Conservation (phyloP, 2,113 vertebrate species). For the Myocastor coypus region DNA sequence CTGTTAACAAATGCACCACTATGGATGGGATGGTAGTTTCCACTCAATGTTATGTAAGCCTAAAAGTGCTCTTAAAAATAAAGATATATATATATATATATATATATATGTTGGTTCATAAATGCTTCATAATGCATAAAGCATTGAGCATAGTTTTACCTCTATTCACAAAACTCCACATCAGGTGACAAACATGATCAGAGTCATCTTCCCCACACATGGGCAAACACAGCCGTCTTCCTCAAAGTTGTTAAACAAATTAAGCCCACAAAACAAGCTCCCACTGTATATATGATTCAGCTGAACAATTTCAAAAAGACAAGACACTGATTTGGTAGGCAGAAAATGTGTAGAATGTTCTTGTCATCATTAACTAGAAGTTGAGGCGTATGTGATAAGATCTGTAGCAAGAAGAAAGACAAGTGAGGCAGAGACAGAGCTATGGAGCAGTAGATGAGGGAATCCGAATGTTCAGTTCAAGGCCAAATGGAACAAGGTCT, state of each 20-base stretch:
- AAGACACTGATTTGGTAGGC: not conserved
- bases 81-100: not conserved
- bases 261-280: not conserved
- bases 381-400: not conserved
- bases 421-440: not conserved
- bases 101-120: not conserved
- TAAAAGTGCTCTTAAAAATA: not conserved
- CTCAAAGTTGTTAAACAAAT: not conserved
- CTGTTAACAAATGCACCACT: not conserved
- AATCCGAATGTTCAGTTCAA: not conserved
- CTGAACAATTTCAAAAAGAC: not conserved
- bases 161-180: not conserved
- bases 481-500: not conserved
- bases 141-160: not conserved
- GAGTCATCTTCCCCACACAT: not conserved
- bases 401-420: not conserved
- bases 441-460: not conserved
- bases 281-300: not conserved
- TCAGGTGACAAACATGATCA: not conserved
- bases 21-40: fast-evolving
- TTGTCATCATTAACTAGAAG: not conserved
- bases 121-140: not conserved
- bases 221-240: not conserved
- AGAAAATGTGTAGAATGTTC: not conserved
- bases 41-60: not conserved